Evolutionary conservation across 2,888 invertebrate genomes (phyloP).

Genomic region (Galerucella calmariensis): DNA sequence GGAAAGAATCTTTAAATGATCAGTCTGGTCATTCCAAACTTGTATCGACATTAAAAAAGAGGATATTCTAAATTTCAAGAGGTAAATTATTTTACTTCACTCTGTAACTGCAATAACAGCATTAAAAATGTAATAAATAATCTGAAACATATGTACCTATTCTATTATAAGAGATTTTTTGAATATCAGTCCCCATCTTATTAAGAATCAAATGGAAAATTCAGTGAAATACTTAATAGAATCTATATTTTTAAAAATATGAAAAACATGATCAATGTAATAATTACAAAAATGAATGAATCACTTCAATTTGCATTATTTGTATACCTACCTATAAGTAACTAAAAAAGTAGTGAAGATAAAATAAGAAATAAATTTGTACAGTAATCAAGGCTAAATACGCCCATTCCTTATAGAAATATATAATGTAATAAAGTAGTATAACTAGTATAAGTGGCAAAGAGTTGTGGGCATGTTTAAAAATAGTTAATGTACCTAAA

Average conservation of each 20-base stretch:
- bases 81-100: too few species aligned
- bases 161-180: too few species aligned
- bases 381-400: not conserved
- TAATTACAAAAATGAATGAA: not conserved
- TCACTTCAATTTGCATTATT: not conserved
- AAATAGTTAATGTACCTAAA: not conserved
- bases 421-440: not conserved
- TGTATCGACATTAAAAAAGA: too few species aligned
- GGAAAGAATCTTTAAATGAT: too few species aligned
- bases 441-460: not conserved
- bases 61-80: too few species aligned
- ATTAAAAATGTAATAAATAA: too few species aligned
- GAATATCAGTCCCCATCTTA: too few species aligned
- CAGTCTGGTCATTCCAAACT: too few species aligned
- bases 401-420: not conserved
- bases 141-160: too few species aligned
- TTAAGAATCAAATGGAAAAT: too few species aligned
- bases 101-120: too few species aligned
- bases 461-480: not conserved
- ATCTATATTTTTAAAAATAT: not conserved
- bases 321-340: not conserved
- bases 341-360: not conserved
- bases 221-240: not conserved
- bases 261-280: not conserved
- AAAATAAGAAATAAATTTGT: not conserved